A percentile compares a stretch with the other conserved stretches of the same genome.
phyloP scores from a whole-genome alignment of 2,113 vertebrate genomes.

The Antechinus flavipes region DNA sequence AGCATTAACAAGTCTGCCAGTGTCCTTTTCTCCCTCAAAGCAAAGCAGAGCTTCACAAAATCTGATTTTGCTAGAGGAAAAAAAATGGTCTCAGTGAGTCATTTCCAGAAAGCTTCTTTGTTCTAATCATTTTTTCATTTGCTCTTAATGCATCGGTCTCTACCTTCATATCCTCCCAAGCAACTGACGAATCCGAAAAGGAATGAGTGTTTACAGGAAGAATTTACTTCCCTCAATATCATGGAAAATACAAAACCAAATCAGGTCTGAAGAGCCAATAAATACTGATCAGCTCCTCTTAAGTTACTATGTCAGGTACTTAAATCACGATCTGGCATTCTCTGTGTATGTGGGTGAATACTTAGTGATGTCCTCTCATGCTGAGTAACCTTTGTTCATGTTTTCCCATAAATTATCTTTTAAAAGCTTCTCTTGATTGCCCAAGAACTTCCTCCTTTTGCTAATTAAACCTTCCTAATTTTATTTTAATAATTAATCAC shows the following conservation, averaged over 20 bases:
- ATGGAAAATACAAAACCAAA: background rate
- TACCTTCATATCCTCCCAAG: conserved; percentile 41
- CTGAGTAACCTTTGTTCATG: background rate
- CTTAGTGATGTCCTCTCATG: background rate
- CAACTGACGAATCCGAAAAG: conserved; percentile 25
- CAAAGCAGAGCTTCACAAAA: conserved; percentile 17
- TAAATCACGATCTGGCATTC: background rate
- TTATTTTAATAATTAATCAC: background rate
- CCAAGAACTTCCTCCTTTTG: background rate
- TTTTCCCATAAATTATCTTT: background rate
- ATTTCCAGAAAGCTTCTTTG: conserved; percentile 57
- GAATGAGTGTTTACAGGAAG: conserved; percentile 40
- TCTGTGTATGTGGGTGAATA: background rate
- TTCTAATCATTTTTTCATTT: conserved; percentile 59
- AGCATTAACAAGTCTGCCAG: conserved; percentile 20
- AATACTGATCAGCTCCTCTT: background rate
- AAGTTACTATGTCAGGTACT: background rate
- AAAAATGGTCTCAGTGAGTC: conserved; percentile 29
- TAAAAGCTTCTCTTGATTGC: background rate
- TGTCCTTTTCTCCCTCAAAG: conserved; percentile 13
- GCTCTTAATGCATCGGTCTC: conserved; percentile 55
- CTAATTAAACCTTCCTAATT: background rate
- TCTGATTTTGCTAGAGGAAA: conserved; percentile 33
- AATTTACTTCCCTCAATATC: background rate
- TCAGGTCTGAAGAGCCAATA: conserved; percentile 19